Conservation (phyloP, 2,797 vertebrate genomes). For the Meda fulgida region DNA sequence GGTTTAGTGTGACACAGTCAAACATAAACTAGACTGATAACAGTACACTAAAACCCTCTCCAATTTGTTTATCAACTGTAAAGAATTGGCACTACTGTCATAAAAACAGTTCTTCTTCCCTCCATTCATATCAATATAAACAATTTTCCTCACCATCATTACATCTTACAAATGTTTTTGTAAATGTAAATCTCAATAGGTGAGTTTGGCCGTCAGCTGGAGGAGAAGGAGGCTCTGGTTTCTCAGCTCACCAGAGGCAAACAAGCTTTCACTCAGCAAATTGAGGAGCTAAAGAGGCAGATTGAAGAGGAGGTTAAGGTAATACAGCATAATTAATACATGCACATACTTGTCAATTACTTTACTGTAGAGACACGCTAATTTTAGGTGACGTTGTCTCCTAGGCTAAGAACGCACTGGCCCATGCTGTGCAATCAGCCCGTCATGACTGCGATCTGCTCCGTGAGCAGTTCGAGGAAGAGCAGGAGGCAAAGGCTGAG, state of each 20-base stretch:
- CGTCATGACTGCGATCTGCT: slow-evolving; percentile 85
- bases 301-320: slow-evolving; percentile 37
- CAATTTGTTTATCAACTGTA: too few species aligned
- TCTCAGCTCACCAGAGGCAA: slow-evolving; percentile 83
- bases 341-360: neutral
- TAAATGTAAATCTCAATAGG: too few species aligned
- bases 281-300: slow-evolving; percentile 60
- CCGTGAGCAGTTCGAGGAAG: slow-evolving; percentile 84
- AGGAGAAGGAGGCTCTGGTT: slow-evolving; percentile 81
- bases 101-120: too few species aligned
- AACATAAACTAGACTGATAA: too few species aligned
- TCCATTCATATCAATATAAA: too few species aligned
- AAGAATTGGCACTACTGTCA: too few species aligned
- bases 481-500: slow-evolving; percentile 80
- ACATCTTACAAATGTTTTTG: too few species aligned
- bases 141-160: too few species aligned
- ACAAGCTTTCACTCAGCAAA: slow-evolving; percentile 82
- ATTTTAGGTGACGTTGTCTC: neutral
- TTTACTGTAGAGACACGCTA: neutral
- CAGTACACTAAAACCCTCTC: too few species aligned
- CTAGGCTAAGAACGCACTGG: slow-evolving; percentile 87
- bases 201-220: slow-evolving; percentile 78
- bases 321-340: neutral
- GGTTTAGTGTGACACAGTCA: too few species aligned
- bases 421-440: slow-evolving; percentile 83